Evolutionary conservation across 2,797 vertebrate species (phyloP).

Genomic region (Cynopterus sphinx): DNA sequence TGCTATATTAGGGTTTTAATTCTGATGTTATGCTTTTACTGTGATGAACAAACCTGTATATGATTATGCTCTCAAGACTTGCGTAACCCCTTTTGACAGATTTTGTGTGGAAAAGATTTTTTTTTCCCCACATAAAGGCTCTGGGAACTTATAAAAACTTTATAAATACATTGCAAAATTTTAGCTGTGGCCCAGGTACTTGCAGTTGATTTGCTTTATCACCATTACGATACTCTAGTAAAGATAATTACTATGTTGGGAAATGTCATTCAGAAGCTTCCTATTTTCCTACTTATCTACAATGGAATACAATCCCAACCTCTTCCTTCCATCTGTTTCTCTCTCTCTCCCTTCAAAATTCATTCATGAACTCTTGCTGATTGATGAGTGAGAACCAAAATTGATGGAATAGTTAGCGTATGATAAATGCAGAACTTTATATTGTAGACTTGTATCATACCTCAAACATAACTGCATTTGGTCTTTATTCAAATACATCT

Average conservation of each 20-base stretch:
- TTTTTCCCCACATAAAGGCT: not conserved
- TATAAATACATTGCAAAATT: not conserved
- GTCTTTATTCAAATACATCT: not conserved
- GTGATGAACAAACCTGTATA: constrained; percentile 53
- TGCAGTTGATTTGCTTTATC: constrained; percentile 42
- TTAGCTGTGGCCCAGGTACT: constrained; percentile 1
- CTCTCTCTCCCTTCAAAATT: not conserved
- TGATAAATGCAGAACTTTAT: constrained; percentile 38
- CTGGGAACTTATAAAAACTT: not conserved
- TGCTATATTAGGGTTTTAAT: constrained; percentile 59
- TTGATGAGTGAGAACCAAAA: constrained; percentile 38
- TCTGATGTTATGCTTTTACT: constrained; percentile 30
- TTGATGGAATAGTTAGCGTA: constrained; percentile 8
- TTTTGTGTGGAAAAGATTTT: constrained; percentile 59
- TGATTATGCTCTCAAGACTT: constrained; percentile 47
- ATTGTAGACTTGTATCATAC: not conserved
- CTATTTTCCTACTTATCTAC: constrained; percentile 33
- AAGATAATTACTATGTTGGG: constrained; percentile 38
- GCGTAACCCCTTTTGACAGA: constrained; percentile 23
- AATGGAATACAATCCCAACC: constrained; percentile 18
- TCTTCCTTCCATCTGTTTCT: constrained; percentile 38
- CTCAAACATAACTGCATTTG: not conserved
- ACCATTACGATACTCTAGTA: constrained; percentile 38
- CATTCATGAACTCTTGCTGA: constrained; percentile 34
- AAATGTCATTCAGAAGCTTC: constrained; percentile 48